phyloP scores from a whole-genome alignment of 2,888 invertebrate genomes.

The Volucella bombylans region DNA sequence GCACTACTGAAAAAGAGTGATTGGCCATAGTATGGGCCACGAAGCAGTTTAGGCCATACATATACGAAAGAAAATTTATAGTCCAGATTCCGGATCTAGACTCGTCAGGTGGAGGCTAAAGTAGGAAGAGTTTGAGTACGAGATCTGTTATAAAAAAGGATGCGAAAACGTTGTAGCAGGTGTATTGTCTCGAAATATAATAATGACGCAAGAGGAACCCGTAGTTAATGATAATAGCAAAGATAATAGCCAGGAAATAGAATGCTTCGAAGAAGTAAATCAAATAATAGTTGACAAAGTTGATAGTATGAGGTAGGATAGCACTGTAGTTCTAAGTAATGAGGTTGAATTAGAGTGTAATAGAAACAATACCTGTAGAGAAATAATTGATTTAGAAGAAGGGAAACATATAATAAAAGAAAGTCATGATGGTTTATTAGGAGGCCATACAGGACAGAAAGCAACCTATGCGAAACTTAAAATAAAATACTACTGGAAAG shows the following conservation, averaged over 20 bases:
- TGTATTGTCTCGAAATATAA: conserved; percentile 51
- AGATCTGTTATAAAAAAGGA: too few relatives aligned
- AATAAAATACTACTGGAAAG: conserved; percentile 26
- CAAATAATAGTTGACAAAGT: conserved; percentile 2
- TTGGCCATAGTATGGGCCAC: too few relatives aligned
- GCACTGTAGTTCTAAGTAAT: conserved; percentile 7
- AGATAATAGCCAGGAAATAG: not conserved
- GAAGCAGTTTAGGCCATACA: too few relatives aligned
- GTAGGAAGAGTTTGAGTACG: too few relatives aligned
- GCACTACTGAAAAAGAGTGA: too few relatives aligned
- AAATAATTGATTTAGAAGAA: conserved; percentile 36
- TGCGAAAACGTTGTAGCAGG: conserved; percentile 58
- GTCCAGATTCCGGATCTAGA: too few relatives aligned
- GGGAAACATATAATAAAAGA: conserved; percentile 38
- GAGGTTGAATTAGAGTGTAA: conserved; percentile 9
- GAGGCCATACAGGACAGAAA: conserved; percentile 49
- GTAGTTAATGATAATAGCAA: conserved; percentile 8
- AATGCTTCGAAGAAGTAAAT: conserved; percentile 7
- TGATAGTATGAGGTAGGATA: conserved; percentile 7
- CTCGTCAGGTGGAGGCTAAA: too few relatives aligned
- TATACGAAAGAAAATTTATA: too few relatives aligned
- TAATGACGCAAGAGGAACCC: conserved; percentile 6
- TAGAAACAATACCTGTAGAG: conserved; percentile 1
- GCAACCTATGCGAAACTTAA: too few relatives aligned
- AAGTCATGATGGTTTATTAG: conserved; percentile 48